Evolutionary conservation across 2,113 vertebrate genomes (phyloP).

Genomic region (Oxygymnocypris stewartii): DNA sequence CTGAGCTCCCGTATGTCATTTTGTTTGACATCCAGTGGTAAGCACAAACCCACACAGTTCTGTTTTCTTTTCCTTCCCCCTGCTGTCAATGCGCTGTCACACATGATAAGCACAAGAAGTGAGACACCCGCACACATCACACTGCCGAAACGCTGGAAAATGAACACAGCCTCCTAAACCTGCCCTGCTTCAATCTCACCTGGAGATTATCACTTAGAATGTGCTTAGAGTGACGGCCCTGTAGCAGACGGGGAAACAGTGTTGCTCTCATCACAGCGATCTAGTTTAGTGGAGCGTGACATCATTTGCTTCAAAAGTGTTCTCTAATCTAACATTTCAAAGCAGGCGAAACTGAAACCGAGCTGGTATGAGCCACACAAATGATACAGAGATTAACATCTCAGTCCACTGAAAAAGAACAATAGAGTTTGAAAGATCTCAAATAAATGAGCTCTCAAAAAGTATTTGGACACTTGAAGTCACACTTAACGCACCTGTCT

Average conservation of each 20-base stretch:
- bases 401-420: conserved; percentile 1
- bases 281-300: conserved; percentile 9
- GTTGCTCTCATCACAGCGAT: background rate
- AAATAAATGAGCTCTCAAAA: background rate
- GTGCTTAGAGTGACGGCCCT: conserved; percentile 2
- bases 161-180: conserved; percentile 35
- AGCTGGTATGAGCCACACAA: background rate
- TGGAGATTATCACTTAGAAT: conserved; percentile 40
- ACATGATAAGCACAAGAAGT: conserved; percentile 40
- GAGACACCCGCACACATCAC: conserved; percentile 8
- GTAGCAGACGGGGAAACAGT: background rate
- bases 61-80: conserved; percentile 44
- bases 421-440: conserved; percentile 9
- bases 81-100: conserved; percentile 53
- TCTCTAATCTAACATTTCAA: conserved; percentile 46
- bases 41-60: conserved; percentile 30
- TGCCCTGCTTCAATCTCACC: conserved; percentile 31
- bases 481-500: background rate
- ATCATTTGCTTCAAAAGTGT: conserved; percentile 18
- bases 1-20: conserved; percentile 30
- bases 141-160: background rate
- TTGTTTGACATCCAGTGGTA: conserved; percentile 42
- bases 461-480: conserved; percentile 6
- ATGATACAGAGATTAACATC: conserved; percentile 26
- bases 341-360: conserved; percentile 24